phyloP scores from a whole-genome alignment of 1,140 invertebrate species.

The Aplysia californica region DNA sequence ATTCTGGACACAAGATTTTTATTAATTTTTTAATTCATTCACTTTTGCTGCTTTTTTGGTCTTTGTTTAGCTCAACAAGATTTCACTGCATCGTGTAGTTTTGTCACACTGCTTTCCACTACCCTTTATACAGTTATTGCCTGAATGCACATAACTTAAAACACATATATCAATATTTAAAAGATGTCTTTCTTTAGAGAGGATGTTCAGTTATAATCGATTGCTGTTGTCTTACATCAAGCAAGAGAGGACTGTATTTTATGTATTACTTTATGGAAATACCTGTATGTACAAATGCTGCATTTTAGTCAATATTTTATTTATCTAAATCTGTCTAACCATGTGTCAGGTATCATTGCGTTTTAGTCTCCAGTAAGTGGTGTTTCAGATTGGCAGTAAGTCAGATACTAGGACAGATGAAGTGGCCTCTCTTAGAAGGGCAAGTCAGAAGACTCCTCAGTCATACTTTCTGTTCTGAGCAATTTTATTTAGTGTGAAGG shows the following conservation, averaged over 20 bases:
- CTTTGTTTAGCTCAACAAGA: not conserved
- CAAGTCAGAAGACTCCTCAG: no score
- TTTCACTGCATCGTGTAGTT: slow-evolving; percentile 5
- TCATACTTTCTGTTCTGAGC: slow-evolving; percentile 6
- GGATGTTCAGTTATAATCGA: slow-evolving; percentile 17
- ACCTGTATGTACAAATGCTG: slow-evolving; percentile 22
- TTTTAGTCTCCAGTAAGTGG: no score
- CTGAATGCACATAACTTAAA: slow-evolving; percentile 22
- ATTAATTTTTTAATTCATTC: no score
- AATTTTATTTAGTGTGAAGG: slow-evolving; percentile 2
- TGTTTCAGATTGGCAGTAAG: no score
- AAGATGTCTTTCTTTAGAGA: slow-evolving; percentile 26
- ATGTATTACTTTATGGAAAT: slow-evolving; percentile 7
- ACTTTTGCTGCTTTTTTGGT: no score
- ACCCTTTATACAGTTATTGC: no score
- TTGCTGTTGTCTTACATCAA: slow-evolving; percentile 22
- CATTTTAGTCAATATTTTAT: slow-evolving; percentile 34
- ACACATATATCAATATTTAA: slow-evolving; percentile 31
- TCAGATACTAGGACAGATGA: no score
- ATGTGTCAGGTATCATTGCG: no score
- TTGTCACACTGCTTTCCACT: no score
- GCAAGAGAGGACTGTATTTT: slow-evolving; percentile 12
- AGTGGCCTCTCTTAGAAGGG: no score
- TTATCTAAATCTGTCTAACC: slow-evolving; percentile 54
- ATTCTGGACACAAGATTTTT: not conserved